These are phyloP conservation scores for Phrynocephalus guinanensis DNA, from an alignment of 2,797 vertebrate species.

Conservation along the genomic window DNA sequence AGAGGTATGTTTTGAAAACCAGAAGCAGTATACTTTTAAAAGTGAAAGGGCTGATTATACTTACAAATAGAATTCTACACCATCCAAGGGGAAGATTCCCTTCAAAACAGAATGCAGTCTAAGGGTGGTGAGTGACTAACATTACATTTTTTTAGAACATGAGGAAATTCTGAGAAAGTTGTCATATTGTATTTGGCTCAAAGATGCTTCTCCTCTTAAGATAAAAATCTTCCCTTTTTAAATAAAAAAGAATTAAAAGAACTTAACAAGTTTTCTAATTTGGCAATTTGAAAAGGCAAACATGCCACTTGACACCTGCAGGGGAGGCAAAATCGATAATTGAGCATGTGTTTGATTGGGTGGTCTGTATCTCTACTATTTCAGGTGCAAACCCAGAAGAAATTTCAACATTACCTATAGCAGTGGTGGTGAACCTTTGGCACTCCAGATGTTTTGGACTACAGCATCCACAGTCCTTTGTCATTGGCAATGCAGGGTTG, in stretches of 20 bases:
- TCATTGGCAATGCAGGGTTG: too few species aligned
- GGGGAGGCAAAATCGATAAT: neutral
- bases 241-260: neutral
- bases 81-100: constrained; percentile 6
- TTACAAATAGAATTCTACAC: constrained; percentile 30
- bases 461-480: too few species aligned
- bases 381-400: neutral
- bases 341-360: neutral
- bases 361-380: neutral
- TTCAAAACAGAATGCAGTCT: rapidly evolving
- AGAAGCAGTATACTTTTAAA: neutral
- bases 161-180: neutral
- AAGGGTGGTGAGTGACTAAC: constrained; percentile 6
- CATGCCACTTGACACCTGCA: neutral
- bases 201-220: neutral
- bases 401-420: neutral
- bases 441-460: too few species aligned
- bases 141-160: neutral
- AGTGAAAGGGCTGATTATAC: constrained; percentile 8
- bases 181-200: neutral
- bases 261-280: neutral
- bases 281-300: neutral
- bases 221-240: neutral
- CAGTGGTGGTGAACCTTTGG: too few species aligned
- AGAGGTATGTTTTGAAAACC: rapidly evolving